phyloP scores from a whole-genome alignment of 1,140 invertebrate species.

The Procambarus virginalis region DNA sequence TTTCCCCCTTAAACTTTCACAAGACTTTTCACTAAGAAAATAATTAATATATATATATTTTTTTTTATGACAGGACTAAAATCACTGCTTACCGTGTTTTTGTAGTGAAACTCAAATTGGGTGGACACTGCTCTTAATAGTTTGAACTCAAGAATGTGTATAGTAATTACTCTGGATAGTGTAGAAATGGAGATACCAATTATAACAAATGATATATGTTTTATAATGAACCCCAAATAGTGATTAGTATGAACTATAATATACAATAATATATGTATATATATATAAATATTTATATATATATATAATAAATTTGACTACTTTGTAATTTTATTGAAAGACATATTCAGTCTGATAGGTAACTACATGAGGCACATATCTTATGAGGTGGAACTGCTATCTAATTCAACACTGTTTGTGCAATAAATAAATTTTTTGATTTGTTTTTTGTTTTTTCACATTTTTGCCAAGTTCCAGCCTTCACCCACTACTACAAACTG shows the following conservation, averaged over 20 bases:
- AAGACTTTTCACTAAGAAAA: neutral
- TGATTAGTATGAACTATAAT: neutral
- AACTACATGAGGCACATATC: slow-evolving; percentile 10
- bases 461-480: neutral
- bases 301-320: neutral
- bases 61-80: neutral
- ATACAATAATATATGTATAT: neutral
- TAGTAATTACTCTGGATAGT: neutral
- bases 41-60: neutral
- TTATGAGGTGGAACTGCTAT: neutral
- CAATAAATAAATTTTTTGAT: neutral
- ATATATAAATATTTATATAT: neutral
- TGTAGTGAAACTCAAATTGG: neutral
- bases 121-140: neutral
- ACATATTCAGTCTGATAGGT: slow-evolving; percentile 6
- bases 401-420: neutral
- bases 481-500: slow-evolving; percentile 5
- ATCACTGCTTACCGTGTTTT: neutral
- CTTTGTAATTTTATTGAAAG: slow-evolving; percentile 4
- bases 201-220: neutral
- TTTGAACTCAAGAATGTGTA: neutral
- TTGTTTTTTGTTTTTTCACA: neutral
- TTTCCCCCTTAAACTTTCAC: neutral
- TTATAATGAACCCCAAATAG: neutral
- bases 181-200: neutral